Evolutionary conservation across 2,113 vertebrate species (phyloP), one percentile per base, ranked within the genome.

Genomic region (Anoura caudifer): DNA sequence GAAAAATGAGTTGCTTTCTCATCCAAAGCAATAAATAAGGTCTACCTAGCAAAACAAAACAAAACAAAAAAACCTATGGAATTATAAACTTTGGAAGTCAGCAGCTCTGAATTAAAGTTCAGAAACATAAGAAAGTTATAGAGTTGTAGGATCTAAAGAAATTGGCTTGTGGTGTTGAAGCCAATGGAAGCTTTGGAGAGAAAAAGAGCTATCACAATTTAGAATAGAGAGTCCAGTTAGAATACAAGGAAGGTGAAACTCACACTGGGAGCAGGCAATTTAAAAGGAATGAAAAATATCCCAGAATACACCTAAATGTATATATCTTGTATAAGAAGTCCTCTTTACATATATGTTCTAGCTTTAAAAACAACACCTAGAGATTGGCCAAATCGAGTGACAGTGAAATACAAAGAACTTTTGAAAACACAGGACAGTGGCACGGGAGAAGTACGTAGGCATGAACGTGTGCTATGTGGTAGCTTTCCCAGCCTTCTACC

Each of bases 381-480:
- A 70, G 52, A 50, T 22, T 56, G n/a, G 10, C 36, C 80, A 69
- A 91, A n/a, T 87, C 59, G 90, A 12, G 22, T 10, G 36, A 70
- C 16, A 56, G 0, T 6, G 20, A 92, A 77, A 50, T 45, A 17
- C 16, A 70, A 63, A 59, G 19, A 77, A 54, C 50, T 80, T 56
- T 41, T 41, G 14, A 12, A 47, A 89, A 89, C 8, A 41, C 89
- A 77, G 41, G 13, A 16, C 28, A 56, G 36, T 36, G n/a, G 31
- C n/a, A 69, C 0, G n/a, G 19, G 2, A 54, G 63, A 77, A 36
- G 50, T 16, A 5, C n/a, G 7, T 0, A n/a, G 19, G 16, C 8
- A 0, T 7, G 19, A 36, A 43, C 45, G 5, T 0, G 0, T 19
- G 33, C n/a, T 7, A 13, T 0, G 3, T 15, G n/a, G 17, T 15